These are phyloP conservation scores for Pyrochroa serraticornis DNA, from an alignment of 2,888 invertebrate species.

Conservation along the genomic window DNA sequence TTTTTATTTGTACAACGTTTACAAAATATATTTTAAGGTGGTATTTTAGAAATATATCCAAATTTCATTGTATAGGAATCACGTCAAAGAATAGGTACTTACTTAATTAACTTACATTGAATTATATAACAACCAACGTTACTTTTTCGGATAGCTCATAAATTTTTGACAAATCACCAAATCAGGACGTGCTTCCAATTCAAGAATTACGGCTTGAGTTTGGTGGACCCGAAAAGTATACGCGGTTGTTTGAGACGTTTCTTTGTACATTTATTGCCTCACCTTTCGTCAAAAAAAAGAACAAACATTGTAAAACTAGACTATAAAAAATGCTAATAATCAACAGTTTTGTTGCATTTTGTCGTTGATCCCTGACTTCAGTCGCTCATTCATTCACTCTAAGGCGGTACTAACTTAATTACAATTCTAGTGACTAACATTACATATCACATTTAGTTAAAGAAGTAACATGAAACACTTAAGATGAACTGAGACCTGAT, in stretches of 20 bases:
- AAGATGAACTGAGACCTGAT: slow-evolving; percentile 15
- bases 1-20: slow-evolving; percentile 43
- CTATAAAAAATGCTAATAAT: not conserved
- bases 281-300: not conserved
- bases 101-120: slow-evolving; percentile 14
- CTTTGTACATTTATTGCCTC: no score
- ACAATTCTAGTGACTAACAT: slow-evolving; percentile 39
- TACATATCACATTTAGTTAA: slow-evolving; percentile 41
- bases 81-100: slow-evolving; percentile 24
- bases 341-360: slow-evolving; percentile 9
- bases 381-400: slow-evolving; percentile 10
- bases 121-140: no score
- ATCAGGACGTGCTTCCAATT: no score
- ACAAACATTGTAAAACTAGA: slow-evolving; percentile 14
- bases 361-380: slow-evolving; percentile 25
- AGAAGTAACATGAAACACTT: slow-evolving; percentile 25
- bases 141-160: not conserved
- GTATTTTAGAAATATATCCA: slow-evolving; percentile 21
- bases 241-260: no score
- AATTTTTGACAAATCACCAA: not conserved
- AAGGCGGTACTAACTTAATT: slow-evolving; percentile 21
- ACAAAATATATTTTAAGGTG: slow-evolving; percentile 40
- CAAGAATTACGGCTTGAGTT: no score
- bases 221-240: no score
- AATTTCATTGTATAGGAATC: slow-evolving; percentile 25